These are phyloP conservation scores for Oedothorax gibbosus DNA, from an alignment of 1,140 invertebrate species.

Conservation along the genomic window DNA sequence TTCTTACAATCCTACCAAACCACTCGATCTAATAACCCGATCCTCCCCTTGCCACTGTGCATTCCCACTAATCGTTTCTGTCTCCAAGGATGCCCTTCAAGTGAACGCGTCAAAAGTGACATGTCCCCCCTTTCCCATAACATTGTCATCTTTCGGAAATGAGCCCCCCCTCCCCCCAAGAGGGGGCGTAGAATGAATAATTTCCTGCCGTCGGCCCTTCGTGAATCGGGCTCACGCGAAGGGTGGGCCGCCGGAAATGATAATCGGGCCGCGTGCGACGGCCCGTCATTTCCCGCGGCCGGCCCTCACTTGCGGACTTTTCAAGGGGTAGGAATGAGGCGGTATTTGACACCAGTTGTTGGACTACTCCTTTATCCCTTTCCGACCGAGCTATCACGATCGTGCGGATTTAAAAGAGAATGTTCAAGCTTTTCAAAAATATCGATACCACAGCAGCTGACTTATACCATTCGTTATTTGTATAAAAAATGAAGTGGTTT, in stretches of 20 bases:
- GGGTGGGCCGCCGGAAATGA: constrained; percentile 58
- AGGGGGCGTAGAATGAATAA: constrained; percentile 55
- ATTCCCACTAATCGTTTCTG: not conserved
- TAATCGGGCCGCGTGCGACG: constrained; percentile 56
- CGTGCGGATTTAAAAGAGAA: no score
- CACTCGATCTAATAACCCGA: no score
- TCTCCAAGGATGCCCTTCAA: constrained; percentile 19
- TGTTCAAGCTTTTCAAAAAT: no score
- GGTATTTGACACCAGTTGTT: no score
- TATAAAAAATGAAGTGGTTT: no score
- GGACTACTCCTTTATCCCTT: no score
- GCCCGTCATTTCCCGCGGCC: constrained; percentile 41
- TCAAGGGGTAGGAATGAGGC: no score
- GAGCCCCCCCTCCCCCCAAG: constrained; percentile 10
- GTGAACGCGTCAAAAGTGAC: constrained; percentile 40
- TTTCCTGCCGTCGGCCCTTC: constrained; percentile 55
- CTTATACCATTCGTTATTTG: no score
- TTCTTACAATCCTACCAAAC: no score
- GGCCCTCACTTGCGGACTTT: constrained; percentile 1
- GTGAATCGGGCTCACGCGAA: constrained; percentile 54
- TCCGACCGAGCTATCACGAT: no score
- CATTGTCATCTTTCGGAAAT: constrained; percentile 46
- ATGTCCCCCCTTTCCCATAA: constrained; percentile 11
- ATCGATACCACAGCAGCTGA: no score
- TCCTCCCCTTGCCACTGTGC: no score